Evolutionary conservation across 2,797 vertebrate genomes (phyloP).

Genomic region (Hybognathus amarus): DNA sequence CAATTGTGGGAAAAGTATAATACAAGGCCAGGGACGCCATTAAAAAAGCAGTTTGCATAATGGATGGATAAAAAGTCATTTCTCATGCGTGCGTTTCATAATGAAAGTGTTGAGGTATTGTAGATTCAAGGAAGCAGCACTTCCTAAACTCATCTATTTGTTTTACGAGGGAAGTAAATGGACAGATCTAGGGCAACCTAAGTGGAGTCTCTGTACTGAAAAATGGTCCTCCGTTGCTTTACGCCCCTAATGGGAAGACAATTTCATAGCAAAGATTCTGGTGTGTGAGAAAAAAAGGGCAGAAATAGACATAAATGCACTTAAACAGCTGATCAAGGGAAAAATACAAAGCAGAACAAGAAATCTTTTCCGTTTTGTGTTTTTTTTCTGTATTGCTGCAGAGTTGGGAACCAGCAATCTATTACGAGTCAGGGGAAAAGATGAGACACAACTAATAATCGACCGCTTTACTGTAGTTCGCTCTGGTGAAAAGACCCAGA

Average conservation of each 20-base stretch:
- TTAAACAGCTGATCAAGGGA: slow-evolving; percentile 30
- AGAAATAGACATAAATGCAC: slow-evolving; percentile 21
- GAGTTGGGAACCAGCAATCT: slow-evolving; percentile 48
- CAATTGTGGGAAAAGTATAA: slow-evolving; percentile 70
- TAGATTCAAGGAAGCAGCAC: slow-evolving; percentile 52
- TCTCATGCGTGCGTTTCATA: slow-evolving; percentile 62
- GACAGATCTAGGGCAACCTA: slow-evolving; percentile 69
- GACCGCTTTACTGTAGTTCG: slow-evolving; percentile 10
- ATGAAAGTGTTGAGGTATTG: slow-evolving; percentile 53
- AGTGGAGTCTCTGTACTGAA: slow-evolving; percentile 57
- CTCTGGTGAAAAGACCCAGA: background rate
- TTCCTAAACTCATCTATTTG: slow-evolving; percentile 55
- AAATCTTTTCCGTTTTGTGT: background rate
- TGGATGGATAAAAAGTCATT: slow-evolving; percentile 68
- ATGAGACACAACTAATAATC: slow-evolving; percentile 18
- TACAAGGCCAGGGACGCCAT: slow-evolving; percentile 70
- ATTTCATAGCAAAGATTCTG: slow-evolving; percentile 58
- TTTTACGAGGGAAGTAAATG: slow-evolving; percentile 54
- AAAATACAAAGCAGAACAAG: background rate
- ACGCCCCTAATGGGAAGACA: slow-evolving; percentile 63
- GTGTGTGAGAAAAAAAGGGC: slow-evolving; percentile 51
- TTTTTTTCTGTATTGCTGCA: background rate
- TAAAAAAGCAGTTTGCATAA: slow-evolving; percentile 72
- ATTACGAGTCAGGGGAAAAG: slow-evolving; percentile 28
- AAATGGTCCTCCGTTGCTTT: slow-evolving; percentile 45